Base-by-base conservation (phyloP, 30 jellyfish, hydroid and myxozoan genomes). In the Pseudorhiza aurosa region DNA sequence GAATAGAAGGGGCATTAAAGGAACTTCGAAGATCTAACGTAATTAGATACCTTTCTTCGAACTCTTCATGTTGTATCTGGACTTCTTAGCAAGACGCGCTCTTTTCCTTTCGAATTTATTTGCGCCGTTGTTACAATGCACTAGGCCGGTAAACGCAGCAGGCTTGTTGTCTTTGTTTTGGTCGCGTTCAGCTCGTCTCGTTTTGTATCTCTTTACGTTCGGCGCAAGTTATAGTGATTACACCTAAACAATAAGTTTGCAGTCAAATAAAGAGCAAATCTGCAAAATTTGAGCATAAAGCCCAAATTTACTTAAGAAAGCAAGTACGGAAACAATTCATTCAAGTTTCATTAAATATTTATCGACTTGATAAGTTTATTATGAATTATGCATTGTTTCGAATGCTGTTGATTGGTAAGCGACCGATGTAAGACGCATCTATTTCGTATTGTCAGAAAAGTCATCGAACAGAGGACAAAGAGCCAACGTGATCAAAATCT, bases 171-270 rank as follows among this genome's bases (percentile, higher is more conserved):
- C 37, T 53, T 53, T 53, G 67, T 53, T 53, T 53, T 53, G 19
- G 67, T 53, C 67, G 19, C 67, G 67, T 53, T 53, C 67, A 18
- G 1, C 22, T 53, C 22, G 67, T 53, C 67, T 53, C 67, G 67
- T 53, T 53, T 17, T 53, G 67, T 21, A 4, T 1, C 4, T 53
- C n/a, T n/a, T n/a, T n/a, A n/a, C n/a, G n/a, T n/a, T n/a, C n/a
- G n/a, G n/a, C n/a, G n/a, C n/a, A n/a, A n/a, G n/a, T n/a, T n/a
- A n/a, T n/a, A n/a, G n/a, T n/a, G n/a, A n/a, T n/a, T n/a, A n/a
- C n/a, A n/a, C n/a, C n/a, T n/a, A n/a, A n/a, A n/a, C n/a, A n/a
- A n/a, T n/a, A n/a, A n/a, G n/a, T n/a, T n/a, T n/a, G n/a, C n/a
- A n/a, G n/a, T n/a, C n/a, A n/a, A n/a, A n/a, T n/a, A n/a, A n/a